Conservation (phyloP, 2,797 vertebrate species). For the Enteromius treurensis region DNA sequence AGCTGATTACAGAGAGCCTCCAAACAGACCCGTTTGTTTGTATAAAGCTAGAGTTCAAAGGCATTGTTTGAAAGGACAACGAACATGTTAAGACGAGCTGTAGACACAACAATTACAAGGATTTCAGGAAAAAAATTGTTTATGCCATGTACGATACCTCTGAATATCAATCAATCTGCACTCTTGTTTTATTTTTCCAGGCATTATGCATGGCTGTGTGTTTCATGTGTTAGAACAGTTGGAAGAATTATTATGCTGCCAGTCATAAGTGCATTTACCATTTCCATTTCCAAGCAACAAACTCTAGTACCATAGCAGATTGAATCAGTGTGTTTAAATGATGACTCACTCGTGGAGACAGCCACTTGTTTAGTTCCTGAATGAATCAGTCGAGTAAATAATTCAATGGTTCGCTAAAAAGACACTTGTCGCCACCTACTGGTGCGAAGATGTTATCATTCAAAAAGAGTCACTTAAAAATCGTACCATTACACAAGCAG, state of each 20-base stretch:
- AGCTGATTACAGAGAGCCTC: slow-evolving; percentile 39
- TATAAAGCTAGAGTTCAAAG: slow-evolving; percentile 36
- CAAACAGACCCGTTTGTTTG: slow-evolving; percentile 35
- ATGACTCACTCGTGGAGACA: neutral
- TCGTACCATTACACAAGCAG: neutral
- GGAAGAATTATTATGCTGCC: slow-evolving; percentile 5
- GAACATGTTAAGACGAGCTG: slow-evolving; percentile 17
- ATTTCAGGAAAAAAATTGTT: slow-evolving; percentile 7
- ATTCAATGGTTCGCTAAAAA: neutral
- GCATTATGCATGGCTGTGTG: neutral
- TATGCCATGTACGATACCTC: slow-evolving; percentile 24
- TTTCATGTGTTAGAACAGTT: neutral
- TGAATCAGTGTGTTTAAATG: neutral
- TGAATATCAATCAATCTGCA: slow-evolving; percentile 11
- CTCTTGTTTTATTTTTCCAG: slow-evolving; percentile 10
- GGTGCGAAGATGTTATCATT: neutral
- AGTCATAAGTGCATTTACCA: slow-evolving; percentile 4
- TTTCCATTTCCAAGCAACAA: neutral
- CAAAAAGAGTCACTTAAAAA: neutral
- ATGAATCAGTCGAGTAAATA: neutral
- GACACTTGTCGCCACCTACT: neutral
- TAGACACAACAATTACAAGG: slow-evolving; percentile 29
- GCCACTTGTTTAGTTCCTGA: neutral
- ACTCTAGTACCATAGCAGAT: neutral
- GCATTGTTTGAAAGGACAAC: slow-evolving; percentile 33